Evolutionary conservation across 2,797 vertebrate species (phyloP).

Genomic region (Spinus pinus): DNA sequence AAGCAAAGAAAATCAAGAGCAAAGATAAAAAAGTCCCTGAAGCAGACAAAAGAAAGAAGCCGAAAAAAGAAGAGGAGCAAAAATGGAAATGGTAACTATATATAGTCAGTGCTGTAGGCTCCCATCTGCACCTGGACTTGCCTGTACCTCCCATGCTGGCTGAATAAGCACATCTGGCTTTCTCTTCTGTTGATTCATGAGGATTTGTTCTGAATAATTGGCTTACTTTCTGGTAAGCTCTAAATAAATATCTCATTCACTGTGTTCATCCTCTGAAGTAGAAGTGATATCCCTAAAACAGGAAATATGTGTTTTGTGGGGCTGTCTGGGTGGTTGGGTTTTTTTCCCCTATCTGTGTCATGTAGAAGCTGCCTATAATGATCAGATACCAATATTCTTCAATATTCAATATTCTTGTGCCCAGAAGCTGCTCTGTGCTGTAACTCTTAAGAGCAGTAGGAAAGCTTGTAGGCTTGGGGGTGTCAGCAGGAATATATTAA

Average conservation of each 20-base stretch:
- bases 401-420: neutral
- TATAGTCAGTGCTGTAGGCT: neutral
- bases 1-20: slow-evolving; percentile 87
- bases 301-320: neutral
- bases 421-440: neutral
- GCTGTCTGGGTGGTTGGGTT: neutral
- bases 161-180: slow-evolving; percentile 16
- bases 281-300: neutral
- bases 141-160: neutral
- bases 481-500: neutral
- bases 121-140: neutral
- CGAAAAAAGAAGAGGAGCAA: slow-evolving; percentile 94
- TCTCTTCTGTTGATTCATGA: neutral
- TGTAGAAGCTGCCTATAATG: neutral
- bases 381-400: neutral
- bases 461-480: neutral
- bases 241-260: slow-evolving; percentile 6
- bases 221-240: slow-evolving; percentile 34
- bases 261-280: neutral
- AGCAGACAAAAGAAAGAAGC: slow-evolving; percentile 87
- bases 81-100: slow-evolving; percentile 94
- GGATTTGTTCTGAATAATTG: slow-evolving; percentile 38
- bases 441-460: neutral
- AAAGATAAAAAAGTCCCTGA: slow-evolving; percentile 85
- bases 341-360: neutral